These are phyloP conservation scores for Lepidocolaptes lacrymiger DNA, from an alignment of 2,797 vertebrate species.

Conservation along the genomic window DNA sequence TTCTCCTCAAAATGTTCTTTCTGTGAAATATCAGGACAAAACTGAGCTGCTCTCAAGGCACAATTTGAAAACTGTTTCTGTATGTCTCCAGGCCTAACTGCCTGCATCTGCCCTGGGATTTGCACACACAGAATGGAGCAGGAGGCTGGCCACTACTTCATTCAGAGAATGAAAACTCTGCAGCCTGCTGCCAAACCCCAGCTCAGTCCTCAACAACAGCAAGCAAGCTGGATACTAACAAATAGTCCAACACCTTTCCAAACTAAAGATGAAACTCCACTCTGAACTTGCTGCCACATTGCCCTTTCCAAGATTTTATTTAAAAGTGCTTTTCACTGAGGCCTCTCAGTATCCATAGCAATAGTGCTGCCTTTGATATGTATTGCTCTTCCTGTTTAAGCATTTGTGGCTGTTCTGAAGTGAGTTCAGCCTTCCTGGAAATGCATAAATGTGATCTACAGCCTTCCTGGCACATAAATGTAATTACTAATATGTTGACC, in stretches of 20 bases:
- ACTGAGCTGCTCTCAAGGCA: not conserved
- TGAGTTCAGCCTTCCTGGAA: slow-evolving; percentile 24
- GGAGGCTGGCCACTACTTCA: not conserved
- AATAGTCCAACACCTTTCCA: not conserved
- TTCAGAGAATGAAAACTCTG: not conserved
- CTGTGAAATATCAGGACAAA: not conserved
- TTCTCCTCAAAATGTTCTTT: not conserved
- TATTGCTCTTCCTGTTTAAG: not conserved
- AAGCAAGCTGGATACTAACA: not conserved
- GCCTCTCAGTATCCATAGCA: slow-evolving; percentile 18
- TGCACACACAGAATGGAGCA: not conserved
- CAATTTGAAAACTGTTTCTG: not conserved
- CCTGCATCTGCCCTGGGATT: not conserved
- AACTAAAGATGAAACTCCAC: not conserved
- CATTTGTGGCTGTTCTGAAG: slow-evolving; percentile 4
- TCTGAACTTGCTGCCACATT: not conserved
- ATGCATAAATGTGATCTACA: slow-evolving; percentile 12
- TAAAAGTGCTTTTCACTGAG: not conserved
- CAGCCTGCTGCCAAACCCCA: not conserved
- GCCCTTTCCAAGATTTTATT: not conserved
- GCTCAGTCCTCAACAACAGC: not conserved
- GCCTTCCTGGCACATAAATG: not conserved
- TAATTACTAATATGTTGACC: not conserved
- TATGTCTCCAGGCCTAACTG: not conserved
- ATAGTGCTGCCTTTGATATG: not conserved